Percentiles rank a stretch among this genome's conserved stretches.
phyloP scores from a whole-genome alignment of 2,888 invertebrate genomes.

The Campoplex capitator region DNA sequence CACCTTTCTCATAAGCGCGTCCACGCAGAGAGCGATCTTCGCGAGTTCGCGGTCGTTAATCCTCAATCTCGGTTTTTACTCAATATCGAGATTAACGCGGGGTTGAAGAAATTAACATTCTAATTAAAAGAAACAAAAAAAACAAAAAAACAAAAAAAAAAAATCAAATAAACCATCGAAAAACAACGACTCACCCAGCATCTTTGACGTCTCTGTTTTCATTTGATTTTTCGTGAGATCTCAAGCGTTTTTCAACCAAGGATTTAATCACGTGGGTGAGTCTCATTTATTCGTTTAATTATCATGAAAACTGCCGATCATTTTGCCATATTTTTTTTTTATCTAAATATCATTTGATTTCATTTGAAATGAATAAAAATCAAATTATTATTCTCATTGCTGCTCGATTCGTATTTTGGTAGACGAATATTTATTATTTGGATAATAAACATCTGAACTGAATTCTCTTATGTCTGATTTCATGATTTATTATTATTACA shows the following conservation, averaged over 20 bases:
- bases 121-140: too few relatives aligned
- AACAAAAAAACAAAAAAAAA: too few relatives aligned
- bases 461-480: neutral
- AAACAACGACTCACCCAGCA: neutral
- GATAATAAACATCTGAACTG: neutral
- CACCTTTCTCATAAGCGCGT: constrained; percentile 83
- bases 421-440: neutral
- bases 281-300: neutral
- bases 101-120: neutral
- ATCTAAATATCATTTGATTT: neutral
- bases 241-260: constrained; percentile 35
- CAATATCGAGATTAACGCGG: constrained; percentile 35
- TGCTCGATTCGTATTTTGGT: neutral
- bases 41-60: constrained; percentile 60
- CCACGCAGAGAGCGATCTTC: constrained; percentile 63
- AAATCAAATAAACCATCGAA: constrained; percentile 1
- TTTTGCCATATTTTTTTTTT: neutral
- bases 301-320: neutral
- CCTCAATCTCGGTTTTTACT: constrained; percentile 44
- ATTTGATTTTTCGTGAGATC: constrained; percentile 53
- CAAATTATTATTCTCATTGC: neutral
- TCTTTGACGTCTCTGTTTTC: constrained; percentile 20
- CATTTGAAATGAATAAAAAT: neutral
- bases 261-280: constrained; percentile 61
- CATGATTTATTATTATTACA: neutral